Conservation (phyloP, 2,113 vertebrate species). For the Anhinga rufa region DNA sequence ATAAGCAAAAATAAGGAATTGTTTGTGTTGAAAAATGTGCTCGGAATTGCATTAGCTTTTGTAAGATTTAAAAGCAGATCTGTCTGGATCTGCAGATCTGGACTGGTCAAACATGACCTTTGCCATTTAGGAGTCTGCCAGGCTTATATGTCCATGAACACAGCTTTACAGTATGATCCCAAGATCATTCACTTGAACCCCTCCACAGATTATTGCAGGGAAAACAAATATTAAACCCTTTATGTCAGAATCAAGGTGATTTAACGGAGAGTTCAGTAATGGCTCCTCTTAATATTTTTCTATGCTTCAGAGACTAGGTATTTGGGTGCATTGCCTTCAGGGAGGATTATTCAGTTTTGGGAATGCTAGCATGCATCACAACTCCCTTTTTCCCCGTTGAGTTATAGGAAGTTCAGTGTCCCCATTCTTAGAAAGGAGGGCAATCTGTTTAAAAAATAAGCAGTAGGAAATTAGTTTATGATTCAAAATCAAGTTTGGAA, state of each 20-base stretch:
- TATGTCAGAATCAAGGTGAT: neutral
- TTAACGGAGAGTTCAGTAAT: neutral
- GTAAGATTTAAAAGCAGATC: neutral
- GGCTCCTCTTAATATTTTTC: neutral
- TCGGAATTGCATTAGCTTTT: neutral
- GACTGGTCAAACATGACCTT: neutral
- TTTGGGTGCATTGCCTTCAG: neutral
- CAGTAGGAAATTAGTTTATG: constrained; percentile 50
- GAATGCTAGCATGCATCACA: neutral
- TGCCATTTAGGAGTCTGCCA: neutral
- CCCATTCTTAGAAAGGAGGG: constrained; percentile 22
- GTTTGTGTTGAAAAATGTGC: neutral
- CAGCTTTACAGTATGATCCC: neutral
- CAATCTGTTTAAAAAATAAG: constrained; percentile 46
- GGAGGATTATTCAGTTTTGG: constrained; percentile 1
- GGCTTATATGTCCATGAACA: neutral
- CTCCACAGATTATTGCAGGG: neutral
- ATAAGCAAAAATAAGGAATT: neutral
- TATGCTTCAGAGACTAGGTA: neutral
- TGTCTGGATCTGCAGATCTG: no score
- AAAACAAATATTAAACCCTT: neutral
- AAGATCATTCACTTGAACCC: neutral
- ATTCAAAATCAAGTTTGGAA: constrained; percentile 17
- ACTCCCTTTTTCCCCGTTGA: neutral
- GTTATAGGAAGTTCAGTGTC: neutral